Base-by-base conservation (phyloP, 1,140 invertebrate species). In the Telenomus remus region DNA sequence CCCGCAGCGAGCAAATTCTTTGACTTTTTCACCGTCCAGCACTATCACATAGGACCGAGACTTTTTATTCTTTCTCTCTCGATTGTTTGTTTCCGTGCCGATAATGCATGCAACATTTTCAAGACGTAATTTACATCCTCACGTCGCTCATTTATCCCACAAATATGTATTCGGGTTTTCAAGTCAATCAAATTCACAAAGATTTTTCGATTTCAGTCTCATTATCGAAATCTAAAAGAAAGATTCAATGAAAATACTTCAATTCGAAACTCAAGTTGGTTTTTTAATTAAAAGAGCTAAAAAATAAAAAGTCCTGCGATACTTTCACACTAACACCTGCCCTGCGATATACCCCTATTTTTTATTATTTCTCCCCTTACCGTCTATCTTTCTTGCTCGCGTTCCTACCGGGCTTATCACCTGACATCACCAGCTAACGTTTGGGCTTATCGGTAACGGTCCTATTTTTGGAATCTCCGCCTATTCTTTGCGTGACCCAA, bases 391-490 rank as follows among this genome's bases (percentile, higher is more conserved):
- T 43, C 9, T 65, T 66, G 64, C 44, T 60, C 55, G 54, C 69
- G 55, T 78, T 57, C 76, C 79, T 79, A 74, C 82, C 79, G 76
- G 75, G 69, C 83, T 85, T 85, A 86, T 86, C 85, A 85, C 81
- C 84, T 84, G 84, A 81, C 84, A 85, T 86, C 85, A 78, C 80
- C 84, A 80, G 80, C 78, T 82, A 74, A 78, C 61, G 75, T 78
- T 79, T 79, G 80, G 81, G 76, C 85, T 87, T 87, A 87, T 87
- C 86, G 82, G 80, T 87, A 86, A 86, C 85, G 82, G 79, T 87
- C 84, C 84, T 87, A 87, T 87, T 87, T 87, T 87, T 85, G 85
- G 85, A 87, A 81, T 87, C 86, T 82, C 85, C 85, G 81, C 86
- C 86, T 84, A 86, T 86, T 86, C 80, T 85, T 87, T 81, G 86